Percentiles rank a stretch among this genome's conserved stretches.
Evolutionary conservation across 2,797 vertebrate species (phyloP).

Genomic region (Enteromius unitaeniatus): DNA sequence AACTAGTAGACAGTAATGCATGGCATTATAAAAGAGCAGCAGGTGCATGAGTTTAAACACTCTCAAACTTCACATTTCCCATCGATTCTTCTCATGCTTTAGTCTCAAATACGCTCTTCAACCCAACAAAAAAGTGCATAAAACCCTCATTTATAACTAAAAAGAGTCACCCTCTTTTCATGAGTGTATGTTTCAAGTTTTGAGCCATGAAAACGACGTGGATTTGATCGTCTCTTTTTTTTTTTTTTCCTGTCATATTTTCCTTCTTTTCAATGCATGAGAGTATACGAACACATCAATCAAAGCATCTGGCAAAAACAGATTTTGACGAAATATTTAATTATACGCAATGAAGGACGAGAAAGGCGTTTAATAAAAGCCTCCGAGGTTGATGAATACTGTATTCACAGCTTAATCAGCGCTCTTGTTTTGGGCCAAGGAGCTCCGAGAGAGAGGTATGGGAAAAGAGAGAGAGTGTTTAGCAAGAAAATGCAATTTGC

Average conservation of each 20-base stretch:
- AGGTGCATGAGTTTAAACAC: slow-evolving; percentile 74
- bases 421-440: slow-evolving; percentile 81
- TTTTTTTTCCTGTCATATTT: slow-evolving; percentile 56
- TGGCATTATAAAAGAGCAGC: slow-evolving; percentile 77
- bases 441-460: slow-evolving; percentile 63
- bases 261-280: slow-evolving; percentile 70
- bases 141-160: slow-evolving; percentile 65
- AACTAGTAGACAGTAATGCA: slow-evolving; percentile 48
- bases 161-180: slow-evolving; percentile 62
- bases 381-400: slow-evolving; percentile 79
- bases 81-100: slow-evolving; percentile 62
- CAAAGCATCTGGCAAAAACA: slow-evolving; percentile 72
- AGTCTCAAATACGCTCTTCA: slow-evolving; percentile 71
- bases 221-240: slow-evolving; percentile 49
- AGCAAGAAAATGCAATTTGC: slow-evolving; percentile 80
- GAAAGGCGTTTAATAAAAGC: slow-evolving; percentile 81
- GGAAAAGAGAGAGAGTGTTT: slow-evolving; percentile 56
- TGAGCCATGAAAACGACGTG: slow-evolving; percentile 65
- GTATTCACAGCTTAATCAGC: slow-evolving; percentile 85
- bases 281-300: slow-evolving; percentile 79
- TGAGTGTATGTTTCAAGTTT: slow-evolving; percentile 58
- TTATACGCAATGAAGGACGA: slow-evolving; percentile 79
- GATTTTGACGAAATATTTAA: slow-evolving; percentile 81
- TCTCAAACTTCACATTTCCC: slow-evolving; percentile 67
- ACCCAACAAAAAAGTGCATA: slow-evolving; percentile 59